These are phyloP conservation scores for Pilophorus perplexus DNA, from an alignment of 2,888 invertebrate genomes.

Conservation along the genomic window DNA sequence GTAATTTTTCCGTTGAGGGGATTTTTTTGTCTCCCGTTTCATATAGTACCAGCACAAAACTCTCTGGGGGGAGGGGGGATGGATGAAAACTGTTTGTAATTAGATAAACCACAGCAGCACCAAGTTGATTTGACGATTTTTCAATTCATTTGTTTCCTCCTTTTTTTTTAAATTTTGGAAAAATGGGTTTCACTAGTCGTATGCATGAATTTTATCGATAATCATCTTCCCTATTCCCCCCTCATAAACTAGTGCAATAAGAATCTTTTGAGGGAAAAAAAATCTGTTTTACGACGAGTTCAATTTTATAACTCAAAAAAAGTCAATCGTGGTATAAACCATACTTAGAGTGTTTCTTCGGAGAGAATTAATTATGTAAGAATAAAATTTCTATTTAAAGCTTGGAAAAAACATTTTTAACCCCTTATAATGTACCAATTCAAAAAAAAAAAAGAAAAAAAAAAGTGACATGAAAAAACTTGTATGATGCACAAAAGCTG, in stretches of 20 bases:
- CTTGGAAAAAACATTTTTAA: neutral
- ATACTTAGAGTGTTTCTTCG: too few relatives aligned
- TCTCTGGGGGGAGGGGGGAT: too few relatives aligned
- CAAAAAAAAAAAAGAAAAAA: neutral
- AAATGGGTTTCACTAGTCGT: neutral
- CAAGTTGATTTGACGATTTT: too few relatives aligned
- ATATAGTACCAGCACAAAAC: constrained; percentile 18
- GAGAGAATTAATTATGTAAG: neutral
- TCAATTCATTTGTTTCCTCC: too few relatives aligned
- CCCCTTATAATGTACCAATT: neutral
- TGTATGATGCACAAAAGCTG: neutral
- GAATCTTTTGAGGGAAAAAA: neutral
- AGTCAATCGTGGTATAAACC: neutral
- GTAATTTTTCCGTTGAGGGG: constrained; percentile 1
- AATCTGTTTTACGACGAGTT: neutral
- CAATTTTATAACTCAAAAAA: neutral
- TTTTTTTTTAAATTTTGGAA: too few relatives aligned
- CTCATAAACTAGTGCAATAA: constrained; percentile 30
- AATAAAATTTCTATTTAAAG: neutral
- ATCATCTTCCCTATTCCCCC: neutral
- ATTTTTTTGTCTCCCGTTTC: constrained; percentile 2
- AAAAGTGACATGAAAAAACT: neutral
- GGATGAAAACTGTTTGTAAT: too few relatives aligned
- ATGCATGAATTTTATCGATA: neutral
- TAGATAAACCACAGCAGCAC: too few relatives aligned